Percentiles rank a stretch among this genome's conserved stretches.
Conservation (phyloP, 1,140 invertebrate species). For the Caenorhabditis tropicalis region DNA sequence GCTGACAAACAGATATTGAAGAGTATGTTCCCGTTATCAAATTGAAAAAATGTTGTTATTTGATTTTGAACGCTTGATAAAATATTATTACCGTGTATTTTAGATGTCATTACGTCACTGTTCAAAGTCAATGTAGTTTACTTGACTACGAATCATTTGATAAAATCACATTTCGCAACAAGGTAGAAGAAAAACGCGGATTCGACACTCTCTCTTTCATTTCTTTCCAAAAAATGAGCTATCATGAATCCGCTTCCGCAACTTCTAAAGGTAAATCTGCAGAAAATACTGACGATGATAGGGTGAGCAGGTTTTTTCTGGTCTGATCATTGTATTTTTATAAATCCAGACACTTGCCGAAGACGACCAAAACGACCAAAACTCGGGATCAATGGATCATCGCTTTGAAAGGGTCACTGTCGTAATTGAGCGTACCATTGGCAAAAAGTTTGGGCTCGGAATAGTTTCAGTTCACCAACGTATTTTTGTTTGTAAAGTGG, state of each 20-base stretch:
- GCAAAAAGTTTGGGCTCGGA: slow-evolving; percentile 23
- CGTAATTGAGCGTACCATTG: not conserved
- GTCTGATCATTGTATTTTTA: not conserved
- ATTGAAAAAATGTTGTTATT: too few relatives aligned
- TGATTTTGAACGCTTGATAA: too few relatives aligned
- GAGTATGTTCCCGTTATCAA: too few relatives aligned
- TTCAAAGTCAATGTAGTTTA: too few relatives aligned
- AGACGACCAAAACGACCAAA: slow-evolving; percentile 29
- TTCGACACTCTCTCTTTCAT: not conserved
- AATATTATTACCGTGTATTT: too few relatives aligned
- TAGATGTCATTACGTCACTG: too few relatives aligned
- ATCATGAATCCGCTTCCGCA: not conserved
- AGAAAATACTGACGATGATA: slow-evolving; percentile 1
- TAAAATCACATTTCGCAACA: too few relatives aligned
- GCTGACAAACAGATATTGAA: too few relatives aligned
- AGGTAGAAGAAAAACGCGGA: too few relatives aligned
- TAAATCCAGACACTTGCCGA: not conserved
- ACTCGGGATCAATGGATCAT: slow-evolving; percentile 8
- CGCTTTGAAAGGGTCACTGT: not conserved
- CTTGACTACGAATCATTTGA: too few relatives aligned
- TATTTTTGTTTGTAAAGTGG: slow-evolving; percentile 11
- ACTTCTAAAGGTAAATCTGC: not conserved
- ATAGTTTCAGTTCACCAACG: slow-evolving; percentile 12
- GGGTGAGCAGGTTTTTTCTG: not conserved
- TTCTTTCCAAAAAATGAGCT: slow-evolving; percentile 9